Evolutionary conservation across 2,113 vertebrate genomes (phyloP), one percentile per base, ranked within the genome.

Genomic region (Phrynocephalus versicolor): DNA sequence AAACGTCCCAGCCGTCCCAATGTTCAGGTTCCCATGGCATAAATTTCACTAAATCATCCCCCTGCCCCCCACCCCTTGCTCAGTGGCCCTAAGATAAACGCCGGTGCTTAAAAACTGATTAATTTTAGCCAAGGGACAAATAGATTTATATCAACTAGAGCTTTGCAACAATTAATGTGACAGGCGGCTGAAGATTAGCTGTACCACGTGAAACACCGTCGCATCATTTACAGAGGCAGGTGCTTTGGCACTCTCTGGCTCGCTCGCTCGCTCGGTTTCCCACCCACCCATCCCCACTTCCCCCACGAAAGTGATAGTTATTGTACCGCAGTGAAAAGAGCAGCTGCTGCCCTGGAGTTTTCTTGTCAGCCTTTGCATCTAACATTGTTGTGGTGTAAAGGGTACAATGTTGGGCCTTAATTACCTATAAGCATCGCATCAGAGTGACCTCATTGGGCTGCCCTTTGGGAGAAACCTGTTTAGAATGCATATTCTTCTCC

Each of bases 301-400:
- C 45, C 85, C 90, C 84, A 87, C 90, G 69, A 92, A 92, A 93
- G 93, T 94, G 94, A 89, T 94, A 92, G 92, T 90, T 92, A 96
- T 94, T 97, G 96, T 97, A 88, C 85, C 39, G 35, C 92, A 87
- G 94, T 96, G 88, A 95, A 95, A 95, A 96, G 95, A 95, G 94
- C 96, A 97, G 96, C 96, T 96, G 96, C 95, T 94, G 82, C 64
- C 91, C 93, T 90, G 91, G 85, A 88, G 90, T 93, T 93, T 93
- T 88, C 94, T 89, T 90, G 92, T 94, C 94, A 94, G 89, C 73
- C 86, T 90, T 91, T 90, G 91, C 92, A 94, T 92, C 90, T 87
- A 89, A 88, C 77, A 85, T 76, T 0, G 81, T 88, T 85, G 89
- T 91, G 89, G 94, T 93, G 89, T 80, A 83, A 89, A 89, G 92